Conservation (phyloP, 2,888 invertebrate genomes). For the Phragmatobia fuliginosa region DNA sequence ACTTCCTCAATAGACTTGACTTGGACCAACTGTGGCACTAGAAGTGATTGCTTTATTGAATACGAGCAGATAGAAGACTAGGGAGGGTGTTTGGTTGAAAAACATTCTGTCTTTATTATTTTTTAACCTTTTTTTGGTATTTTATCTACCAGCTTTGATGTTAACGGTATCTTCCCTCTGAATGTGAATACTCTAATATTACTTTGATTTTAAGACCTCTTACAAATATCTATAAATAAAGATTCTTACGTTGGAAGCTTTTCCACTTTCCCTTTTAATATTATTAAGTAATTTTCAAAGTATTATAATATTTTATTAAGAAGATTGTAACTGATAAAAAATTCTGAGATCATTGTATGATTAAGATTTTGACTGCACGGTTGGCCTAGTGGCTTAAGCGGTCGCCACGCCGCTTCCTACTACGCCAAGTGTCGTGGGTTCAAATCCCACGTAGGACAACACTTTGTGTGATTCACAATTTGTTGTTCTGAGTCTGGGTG, state of each 20-base stretch:
- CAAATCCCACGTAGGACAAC: too few relatives aligned
- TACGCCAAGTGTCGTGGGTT: too few relatives aligned
- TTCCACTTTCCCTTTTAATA: neutral
- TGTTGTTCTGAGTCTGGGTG: too few relatives aligned
- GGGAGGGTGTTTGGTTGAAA: neutral
- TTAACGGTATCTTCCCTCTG: neutral
- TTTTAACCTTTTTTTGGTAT: neutral
- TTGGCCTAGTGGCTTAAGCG: too few relatives aligned
- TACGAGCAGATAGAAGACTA: neutral
- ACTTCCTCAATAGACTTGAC: constrained; percentile 36
- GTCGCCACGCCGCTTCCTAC: too few relatives aligned
- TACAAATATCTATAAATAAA: neutral
- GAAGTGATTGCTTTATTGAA: constrained; percentile 14
- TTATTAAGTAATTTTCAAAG: neutral
- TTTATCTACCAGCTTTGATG: neutral
- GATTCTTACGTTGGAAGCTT: neutral
- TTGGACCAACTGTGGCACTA: neutral
- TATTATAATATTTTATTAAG: too few relatives aligned
- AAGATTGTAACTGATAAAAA: too few relatives aligned
- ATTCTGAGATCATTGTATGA: too few relatives aligned
- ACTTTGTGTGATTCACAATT: too few relatives aligned
- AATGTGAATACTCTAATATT: neutral
- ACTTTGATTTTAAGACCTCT: neutral
- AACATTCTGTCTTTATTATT: constrained; percentile 2
- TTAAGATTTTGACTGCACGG: too few relatives aligned